Evolutionary conservation across 2,113 vertebrate species (phyloP), one percentile per base, ranked within the genome.

Genomic region (Crotalus helleri): DNA sequence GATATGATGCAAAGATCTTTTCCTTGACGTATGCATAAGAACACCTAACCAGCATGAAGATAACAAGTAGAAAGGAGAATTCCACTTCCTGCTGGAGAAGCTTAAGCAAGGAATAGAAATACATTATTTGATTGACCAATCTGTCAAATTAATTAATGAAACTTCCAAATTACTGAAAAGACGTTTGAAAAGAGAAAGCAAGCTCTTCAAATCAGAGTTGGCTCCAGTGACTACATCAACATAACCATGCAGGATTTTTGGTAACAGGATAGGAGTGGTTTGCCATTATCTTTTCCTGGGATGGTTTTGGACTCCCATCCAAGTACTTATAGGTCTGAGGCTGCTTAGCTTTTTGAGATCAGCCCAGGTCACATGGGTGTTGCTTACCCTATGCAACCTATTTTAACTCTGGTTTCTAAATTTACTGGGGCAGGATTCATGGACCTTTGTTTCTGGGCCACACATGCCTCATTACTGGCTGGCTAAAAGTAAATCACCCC

Each of bases 71-170:
- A 58, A 19, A 8, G n/a, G 59, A 90, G 2, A 89, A 89, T 91
- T 92, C 59, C 26, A 87, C 9, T 85, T 85, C 13, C 3, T 92
- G 89, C 21, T n/a, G 39, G 92, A 88, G 92, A 91, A 88, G 39
- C 69, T 11, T 13, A 13, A 88, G 44, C 24, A 86, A 92, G n/a
- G 10, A 33, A 39, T 39, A 85, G 69, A 39, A 39, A 54, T n/a
- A 7, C 39, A 81, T 81, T 8, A 39, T 44, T 81, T 81, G 17
- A 81, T 44, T 81, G 64, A 33, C 5, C 12, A 91, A 57, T 85
- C 39, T 8, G 13, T n/a, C 46, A n/a, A 49, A 92, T 51, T 5
- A 15, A 59, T 44, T 39, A 57, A 89, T 44, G 33, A 58, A 44
- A 57, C 17, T 3, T 81, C 33, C 21, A 44, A 39, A 8, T 39